These are phyloP conservation scores for Glandiceps talaboti DNA, from an alignment of 53 echinoderm and acorn worm genomes.

Conservation along the genomic window DNA sequence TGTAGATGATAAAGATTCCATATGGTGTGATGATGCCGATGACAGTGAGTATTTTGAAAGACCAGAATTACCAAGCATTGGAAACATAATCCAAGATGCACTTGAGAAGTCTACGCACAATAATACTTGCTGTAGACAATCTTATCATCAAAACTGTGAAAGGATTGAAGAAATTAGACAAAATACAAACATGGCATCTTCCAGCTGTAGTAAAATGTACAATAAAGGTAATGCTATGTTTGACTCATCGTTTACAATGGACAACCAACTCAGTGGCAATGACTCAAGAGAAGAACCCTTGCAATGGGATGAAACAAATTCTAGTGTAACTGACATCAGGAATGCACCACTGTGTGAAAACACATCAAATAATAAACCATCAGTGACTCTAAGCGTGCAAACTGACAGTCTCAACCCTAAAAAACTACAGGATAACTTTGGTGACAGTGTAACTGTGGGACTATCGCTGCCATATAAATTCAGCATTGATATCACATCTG, in stretches of 20 bases:
- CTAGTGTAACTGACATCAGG: background rate
- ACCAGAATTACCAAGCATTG: background rate
- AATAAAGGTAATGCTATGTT: background rate
- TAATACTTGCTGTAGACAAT: background rate
- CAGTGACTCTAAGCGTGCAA: background rate
- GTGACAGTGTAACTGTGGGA: conserved; percentile 26
- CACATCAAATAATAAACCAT: background rate
- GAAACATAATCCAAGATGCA: background rate
- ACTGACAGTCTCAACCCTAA: background rate
- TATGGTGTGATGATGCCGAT: no score
- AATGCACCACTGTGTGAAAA: background rate
- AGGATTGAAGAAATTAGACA: background rate
- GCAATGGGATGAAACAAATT: background rate
- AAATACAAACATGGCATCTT: background rate
- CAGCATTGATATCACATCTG: conserved; percentile 22
- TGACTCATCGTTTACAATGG: background rate
- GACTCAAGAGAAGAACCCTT: background rate
- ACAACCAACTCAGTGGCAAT: background rate
- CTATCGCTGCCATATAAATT: conserved; percentile 28
- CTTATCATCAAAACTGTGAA: background rate
- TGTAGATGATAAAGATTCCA: no score
- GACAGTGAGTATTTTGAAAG: background rate
- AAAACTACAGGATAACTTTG: conserved; percentile 21
- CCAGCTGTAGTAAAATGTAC: background rate
- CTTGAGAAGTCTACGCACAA: background rate